A percentile compares a stretch with the other conserved stretches of the same genome.
phyloP scores from a whole-genome alignment of 1,140 invertebrate genomes.

The Agrilus planipennis region DNA sequence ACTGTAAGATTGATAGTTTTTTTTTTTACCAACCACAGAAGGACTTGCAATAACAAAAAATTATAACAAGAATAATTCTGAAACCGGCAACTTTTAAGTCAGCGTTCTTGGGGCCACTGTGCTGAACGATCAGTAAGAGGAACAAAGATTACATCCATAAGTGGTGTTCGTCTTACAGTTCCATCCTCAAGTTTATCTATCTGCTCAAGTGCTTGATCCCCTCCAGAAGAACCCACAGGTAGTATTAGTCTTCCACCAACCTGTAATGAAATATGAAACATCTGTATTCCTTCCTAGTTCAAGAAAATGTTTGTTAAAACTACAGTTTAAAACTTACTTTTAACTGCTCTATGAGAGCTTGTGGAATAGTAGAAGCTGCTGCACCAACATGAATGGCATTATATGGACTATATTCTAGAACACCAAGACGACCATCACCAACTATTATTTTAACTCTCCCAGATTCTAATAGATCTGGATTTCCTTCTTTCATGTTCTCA shows the following conservation, averaged over 20 bases:
- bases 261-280: conserved; percentile 13
- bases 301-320: neutral
- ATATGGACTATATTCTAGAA: conserved; percentile 60
- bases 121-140: conserved; percentile 81
- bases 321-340: conserved; percentile 36
- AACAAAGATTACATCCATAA: conserved; percentile 97
- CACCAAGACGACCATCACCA: conserved; percentile 78
- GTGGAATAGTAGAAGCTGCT: conserved; percentile 66
- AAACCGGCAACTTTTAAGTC: too few species aligned
- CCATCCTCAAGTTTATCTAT: conserved; percentile 84
- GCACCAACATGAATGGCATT: conserved; percentile 93
- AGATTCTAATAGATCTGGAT: conserved; percentile 51
- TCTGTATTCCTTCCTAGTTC: neutral
- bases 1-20: too few species aligned
- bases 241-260: conserved; percentile 82
- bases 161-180: conserved; percentile 55
- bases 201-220: conserved; percentile 71
- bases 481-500: conserved; percentile 67
- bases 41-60: too few species aligned
- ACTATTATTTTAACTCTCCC: conserved; percentile 59
- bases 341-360: conserved; percentile 48
- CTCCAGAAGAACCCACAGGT: conserved; percentile 76
- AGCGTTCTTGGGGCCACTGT: too few species aligned
- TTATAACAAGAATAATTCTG: too few species aligned
- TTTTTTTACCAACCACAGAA: too few species aligned